Evolutionary conservation across 1,140 invertebrate genomes (phyloP).

Genomic region (Frieseomelitta varia): DNA sequence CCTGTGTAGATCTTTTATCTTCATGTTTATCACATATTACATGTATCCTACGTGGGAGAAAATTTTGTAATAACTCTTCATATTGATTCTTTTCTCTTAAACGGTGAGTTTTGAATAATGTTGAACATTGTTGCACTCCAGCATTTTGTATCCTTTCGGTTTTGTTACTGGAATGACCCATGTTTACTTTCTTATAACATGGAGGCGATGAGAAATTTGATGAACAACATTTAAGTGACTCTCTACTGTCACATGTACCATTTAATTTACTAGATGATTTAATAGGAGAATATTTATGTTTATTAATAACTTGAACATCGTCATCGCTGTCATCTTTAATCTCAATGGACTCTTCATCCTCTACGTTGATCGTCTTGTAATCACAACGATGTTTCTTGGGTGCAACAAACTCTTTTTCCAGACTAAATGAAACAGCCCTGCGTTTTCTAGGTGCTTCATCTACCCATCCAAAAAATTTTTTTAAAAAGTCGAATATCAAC

Average conservation of each 20-base stretch:
- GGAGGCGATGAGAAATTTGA: neutral
- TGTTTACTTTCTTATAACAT: constrained; percentile 43
- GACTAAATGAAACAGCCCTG: constrained; percentile 41
- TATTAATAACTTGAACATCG: constrained; percentile 40
- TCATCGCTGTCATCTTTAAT: constrained; percentile 60
- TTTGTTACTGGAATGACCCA: constrained; percentile 28
- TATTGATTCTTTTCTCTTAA: constrained; percentile 76
- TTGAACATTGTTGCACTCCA: constrained; percentile 38
- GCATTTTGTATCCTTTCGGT: constrained; percentile 16
- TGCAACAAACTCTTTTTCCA: constrained; percentile 31
- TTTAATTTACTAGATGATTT: constrained; percentile 44
- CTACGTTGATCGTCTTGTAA: constrained; percentile 18
- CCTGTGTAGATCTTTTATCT: constrained; percentile 29
- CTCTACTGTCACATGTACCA: constrained; percentile 35
- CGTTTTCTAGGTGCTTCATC: constrained; percentile 70
- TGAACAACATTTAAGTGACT: constrained; percentile 31
- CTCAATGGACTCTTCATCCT: constrained; percentile 36
- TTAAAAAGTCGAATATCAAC: constrained; percentile 73
- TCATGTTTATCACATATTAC: constrained; percentile 52
- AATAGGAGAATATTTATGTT: constrained; percentile 38
- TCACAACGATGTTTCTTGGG: constrained; percentile 64
- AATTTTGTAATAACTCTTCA: constrained; percentile 72
- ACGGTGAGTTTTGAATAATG: constrained; percentile 63
- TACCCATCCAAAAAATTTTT: constrained; percentile 70
- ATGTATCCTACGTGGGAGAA: constrained; percentile 62